phyloP scores from a whole-genome alignment of 2,888 invertebrate genomes.

The Mantis religiosa region DNA sequence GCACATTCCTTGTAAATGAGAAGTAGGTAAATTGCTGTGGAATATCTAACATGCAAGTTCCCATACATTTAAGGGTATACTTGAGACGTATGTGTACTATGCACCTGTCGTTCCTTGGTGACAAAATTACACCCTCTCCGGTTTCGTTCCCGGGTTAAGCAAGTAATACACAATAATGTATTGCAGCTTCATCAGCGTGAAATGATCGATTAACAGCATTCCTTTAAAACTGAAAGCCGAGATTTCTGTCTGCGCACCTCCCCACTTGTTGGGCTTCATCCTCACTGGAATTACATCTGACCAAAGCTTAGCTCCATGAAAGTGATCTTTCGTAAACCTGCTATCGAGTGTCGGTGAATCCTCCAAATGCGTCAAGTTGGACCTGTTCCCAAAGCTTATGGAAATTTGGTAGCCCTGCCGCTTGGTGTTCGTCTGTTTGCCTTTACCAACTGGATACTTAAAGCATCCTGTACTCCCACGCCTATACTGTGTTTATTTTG shows the following conservation, averaged over 20 bases:
- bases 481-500: no score
- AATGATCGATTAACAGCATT: background rate
- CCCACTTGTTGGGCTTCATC: background rate
- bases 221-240: background rate
- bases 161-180: background rate
- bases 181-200: background rate
- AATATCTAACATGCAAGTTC: no score
- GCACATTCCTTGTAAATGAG: no score
- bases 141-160: background rate
- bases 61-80: no score
- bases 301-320: background rate
- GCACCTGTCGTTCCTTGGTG: no score
- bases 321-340: background rate
- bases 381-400: background rate
- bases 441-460: no score
- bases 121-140: background rate
- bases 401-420: background rate
- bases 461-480: no score
- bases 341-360: background rate
- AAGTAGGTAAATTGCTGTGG: no score
- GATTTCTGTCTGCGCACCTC: background rate
- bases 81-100: no score
- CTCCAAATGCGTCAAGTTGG: background rate
- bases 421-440: no score
- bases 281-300: background rate